Evolutionary conservation across 1,140 invertebrate genomes (phyloP).

Genomic region (Hormaphis cornu): DNA sequence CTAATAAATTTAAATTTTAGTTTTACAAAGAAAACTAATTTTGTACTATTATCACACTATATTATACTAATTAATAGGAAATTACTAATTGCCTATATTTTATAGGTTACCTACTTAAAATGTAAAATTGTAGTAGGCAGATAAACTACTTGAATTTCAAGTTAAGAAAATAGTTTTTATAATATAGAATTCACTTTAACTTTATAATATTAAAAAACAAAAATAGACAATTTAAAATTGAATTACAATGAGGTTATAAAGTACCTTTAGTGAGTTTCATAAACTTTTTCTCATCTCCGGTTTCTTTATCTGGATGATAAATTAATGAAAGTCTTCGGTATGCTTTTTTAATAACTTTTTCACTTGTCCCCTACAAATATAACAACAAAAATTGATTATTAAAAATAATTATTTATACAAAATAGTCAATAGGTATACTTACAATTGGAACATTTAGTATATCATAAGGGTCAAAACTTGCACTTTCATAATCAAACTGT

Average conservation of each 20-base stretch:
- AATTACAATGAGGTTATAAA: background rate
- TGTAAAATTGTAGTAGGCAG: too few relatives aligned
- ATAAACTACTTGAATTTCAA: too few relatives aligned
- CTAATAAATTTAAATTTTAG: too few relatives aligned
- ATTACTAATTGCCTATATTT: too few relatives aligned
- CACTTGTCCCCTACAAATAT: conserved; percentile 68
- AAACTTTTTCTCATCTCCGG: conserved; percentile 93
- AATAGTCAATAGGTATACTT: conserved; percentile 39
- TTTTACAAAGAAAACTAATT: too few relatives aligned
- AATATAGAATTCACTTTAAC: background rate
- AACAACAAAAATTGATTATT: conserved; percentile 36
- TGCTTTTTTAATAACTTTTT: conserved; percentile 86
- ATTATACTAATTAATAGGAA: too few relatives aligned
- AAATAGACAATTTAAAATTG: too few relatives aligned
- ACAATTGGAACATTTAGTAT: conserved; percentile 81
- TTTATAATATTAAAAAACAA: background rate
- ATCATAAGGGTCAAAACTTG: conserved; percentile 97
- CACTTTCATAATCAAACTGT: conserved; percentile 94
- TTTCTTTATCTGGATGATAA: conserved; percentile 95
- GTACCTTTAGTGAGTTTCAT: conserved; percentile 93
- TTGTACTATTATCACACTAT: too few relatives aligned
- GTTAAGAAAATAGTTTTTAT: too few relatives aligned
- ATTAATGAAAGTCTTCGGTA: conserved; percentile 88
- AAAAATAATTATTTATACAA: background rate
- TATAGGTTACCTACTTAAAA: too few relatives aligned